Percentiles rank a stretch among this genome's conserved stretches.
Evolutionary conservation across 1,140 invertebrate genomes (phyloP).

Genomic region (Hypsibius dujardini): DNA sequence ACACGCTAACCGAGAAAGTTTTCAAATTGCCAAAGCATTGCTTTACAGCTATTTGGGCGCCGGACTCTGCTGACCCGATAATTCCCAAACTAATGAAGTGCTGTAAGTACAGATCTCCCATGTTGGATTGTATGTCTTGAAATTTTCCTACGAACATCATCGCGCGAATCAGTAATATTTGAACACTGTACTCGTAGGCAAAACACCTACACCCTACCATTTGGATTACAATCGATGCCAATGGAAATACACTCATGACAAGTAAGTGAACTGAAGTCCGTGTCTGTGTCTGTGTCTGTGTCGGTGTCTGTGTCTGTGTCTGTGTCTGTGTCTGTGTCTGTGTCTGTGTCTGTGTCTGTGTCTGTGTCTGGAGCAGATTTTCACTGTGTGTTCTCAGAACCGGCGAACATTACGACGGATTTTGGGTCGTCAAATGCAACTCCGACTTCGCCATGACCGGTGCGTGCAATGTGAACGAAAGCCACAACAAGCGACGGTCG

Average conservation of each 20-base stretch:
- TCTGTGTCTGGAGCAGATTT: too few relatives aligned
- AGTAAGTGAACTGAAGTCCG: background rate
- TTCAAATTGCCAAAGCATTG: too few relatives aligned
- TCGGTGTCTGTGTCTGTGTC: too few relatives aligned
- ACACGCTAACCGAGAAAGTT: too few relatives aligned
- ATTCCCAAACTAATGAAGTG: background rate
- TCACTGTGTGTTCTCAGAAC: too few relatives aligned
- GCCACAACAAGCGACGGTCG: background rate
- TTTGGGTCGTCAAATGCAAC: background rate
- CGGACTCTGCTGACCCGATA: background rate
- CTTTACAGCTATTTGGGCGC: background rate
- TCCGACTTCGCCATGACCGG: background rate
- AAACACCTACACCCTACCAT: background rate
- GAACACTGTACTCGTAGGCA: background rate
- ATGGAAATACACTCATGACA: conserved; percentile 5
- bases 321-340: too few relatives aligned
- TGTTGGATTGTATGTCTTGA: background rate
- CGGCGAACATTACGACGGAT: background rate
- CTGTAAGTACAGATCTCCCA: background rate
- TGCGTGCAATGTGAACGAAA: background rate
- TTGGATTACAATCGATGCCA: background rate
- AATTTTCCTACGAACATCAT: background rate
- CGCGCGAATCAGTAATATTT: background rate
- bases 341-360: too few relatives aligned
- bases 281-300: too few relatives aligned